These are phyloP conservation scores for Mycogona germanica DNA, from an alignment of 2,888 invertebrate genomes.

Conservation along the genomic window DNA sequence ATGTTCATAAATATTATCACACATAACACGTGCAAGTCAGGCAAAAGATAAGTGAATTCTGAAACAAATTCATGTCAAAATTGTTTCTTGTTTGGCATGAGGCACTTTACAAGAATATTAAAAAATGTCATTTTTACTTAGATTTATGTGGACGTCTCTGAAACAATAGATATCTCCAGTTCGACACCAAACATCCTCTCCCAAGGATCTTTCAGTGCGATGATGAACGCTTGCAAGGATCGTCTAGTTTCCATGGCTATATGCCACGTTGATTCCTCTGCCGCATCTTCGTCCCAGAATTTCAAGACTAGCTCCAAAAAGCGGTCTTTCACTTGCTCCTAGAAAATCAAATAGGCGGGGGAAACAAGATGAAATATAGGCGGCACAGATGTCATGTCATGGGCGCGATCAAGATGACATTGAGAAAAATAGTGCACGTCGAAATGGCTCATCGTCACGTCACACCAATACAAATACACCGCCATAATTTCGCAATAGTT, in stretches of 20 bases:
- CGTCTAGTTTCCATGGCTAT: conserved; percentile 13
- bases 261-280: conserved; percentile 8
- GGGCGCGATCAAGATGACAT: neutral
- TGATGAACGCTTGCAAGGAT: conserved; percentile 14
- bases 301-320: conserved; percentile 9
- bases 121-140: no score
- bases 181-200: conserved; percentile 15
- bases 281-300: conserved; percentile 18
- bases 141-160: no score
- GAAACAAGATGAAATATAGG: neutral
- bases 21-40: no score
- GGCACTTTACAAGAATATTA: no score
- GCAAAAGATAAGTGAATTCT: no score
- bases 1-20: no score
- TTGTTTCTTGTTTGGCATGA: no score
- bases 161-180: conserved; percentile 15
- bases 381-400: no score
- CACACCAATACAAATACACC: no score
- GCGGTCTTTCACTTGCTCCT: conserved; percentile 2
- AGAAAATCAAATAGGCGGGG: neutral
- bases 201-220: conserved; percentile 18
- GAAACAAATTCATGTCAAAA: no score
- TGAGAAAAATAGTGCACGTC: neutral
- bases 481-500: no score
- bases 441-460: no score